A percentile compares a stretch with the other conserved stretches of the same genome.
These are phyloP conservation scores for Ditylenchus dipsaci DNA, from an alignment of 1,140 invertebrate genomes.

Conservation along the genomic window DNA sequence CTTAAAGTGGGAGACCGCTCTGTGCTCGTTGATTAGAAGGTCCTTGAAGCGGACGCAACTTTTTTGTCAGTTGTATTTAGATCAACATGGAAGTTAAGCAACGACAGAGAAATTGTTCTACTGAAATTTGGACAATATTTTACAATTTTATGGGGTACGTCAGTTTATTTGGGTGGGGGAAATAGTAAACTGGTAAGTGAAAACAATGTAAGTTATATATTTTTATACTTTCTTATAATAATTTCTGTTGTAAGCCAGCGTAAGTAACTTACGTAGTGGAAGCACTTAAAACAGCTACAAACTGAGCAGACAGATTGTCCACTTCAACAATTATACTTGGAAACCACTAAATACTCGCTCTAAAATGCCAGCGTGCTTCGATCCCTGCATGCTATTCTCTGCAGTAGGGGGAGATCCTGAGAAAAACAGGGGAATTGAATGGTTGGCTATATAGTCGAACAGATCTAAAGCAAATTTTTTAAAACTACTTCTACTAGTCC, in stretches of 20 bases:
- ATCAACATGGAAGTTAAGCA: slow-evolving; percentile 15
- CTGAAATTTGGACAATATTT: not conserved
- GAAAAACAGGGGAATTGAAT: not conserved
- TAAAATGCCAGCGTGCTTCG: no score
- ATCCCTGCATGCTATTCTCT: no score
- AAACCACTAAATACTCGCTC: not conserved
- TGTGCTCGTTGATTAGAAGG: slow-evolving; percentile 32
- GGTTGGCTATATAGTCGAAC: slow-evolving; percentile 24
- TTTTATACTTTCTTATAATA: no score
- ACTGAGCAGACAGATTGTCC: slow-evolving; percentile 11
- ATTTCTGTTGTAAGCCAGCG: no score
- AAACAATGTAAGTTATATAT: no score
- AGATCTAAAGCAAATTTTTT: slow-evolving; percentile 13
- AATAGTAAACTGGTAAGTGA: no score
- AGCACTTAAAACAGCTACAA: slow-evolving; percentile 12
- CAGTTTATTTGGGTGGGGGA: no score
- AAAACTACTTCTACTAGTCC: not conserved
- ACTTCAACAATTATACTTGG: slow-evolving; percentile 19
- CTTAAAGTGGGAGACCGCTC: slow-evolving; percentile 19
- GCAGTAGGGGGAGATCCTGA: not conserved
- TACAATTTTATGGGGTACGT: no score
- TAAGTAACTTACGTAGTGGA: no score
- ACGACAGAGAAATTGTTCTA: slow-evolving; percentile 8
- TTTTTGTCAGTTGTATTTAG: not conserved
- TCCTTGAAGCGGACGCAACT: slow-evolving; percentile 17